These are phyloP conservation scores for Pluvialis apricaria DNA, from an alignment of 2,113 vertebrate genomes.

Conservation along the genomic window DNA sequence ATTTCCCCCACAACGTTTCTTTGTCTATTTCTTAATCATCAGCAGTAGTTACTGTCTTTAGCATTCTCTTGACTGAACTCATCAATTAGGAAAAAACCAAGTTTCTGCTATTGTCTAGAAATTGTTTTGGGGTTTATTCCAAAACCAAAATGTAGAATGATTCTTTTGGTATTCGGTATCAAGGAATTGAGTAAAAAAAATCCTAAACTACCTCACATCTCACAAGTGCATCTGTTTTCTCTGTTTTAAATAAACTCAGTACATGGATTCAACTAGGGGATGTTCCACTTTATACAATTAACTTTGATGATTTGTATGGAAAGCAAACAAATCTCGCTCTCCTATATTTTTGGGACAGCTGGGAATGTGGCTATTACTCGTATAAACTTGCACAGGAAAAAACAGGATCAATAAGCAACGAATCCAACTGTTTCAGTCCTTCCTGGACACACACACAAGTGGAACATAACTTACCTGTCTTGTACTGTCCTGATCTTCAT, in stretches of 20 bases:
- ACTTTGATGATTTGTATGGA: not conserved
- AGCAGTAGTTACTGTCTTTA: not conserved
- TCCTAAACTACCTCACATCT: not conserved
- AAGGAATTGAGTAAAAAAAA: not conserved
- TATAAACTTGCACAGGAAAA: not conserved
- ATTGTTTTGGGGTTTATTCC: not conserved
- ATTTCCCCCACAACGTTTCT: not conserved
- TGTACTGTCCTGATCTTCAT: not conserved
- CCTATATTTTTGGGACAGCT: not conserved
- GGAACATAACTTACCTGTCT: not conserved
- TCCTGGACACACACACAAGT: not conserved
- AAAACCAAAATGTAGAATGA: not conserved
- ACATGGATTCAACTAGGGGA: not conserved
- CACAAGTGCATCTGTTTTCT: not conserved
- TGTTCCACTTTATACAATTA: not conserved
- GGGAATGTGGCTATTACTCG: not conserved
- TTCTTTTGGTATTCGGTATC: not conserved
- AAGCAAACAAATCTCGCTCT: not conserved
- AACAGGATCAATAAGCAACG: not conserved
- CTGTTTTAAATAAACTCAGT: not conserved
- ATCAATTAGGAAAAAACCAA: not conserved
- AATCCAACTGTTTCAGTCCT: not conserved
- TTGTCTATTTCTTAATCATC: not conserved
- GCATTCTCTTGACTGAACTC: not conserved
- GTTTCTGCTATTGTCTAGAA: not conserved